These are phyloP conservation scores for Emesis russula DNA, from an alignment of 2,888 invertebrate species.

Conservation along the genomic window DNA sequence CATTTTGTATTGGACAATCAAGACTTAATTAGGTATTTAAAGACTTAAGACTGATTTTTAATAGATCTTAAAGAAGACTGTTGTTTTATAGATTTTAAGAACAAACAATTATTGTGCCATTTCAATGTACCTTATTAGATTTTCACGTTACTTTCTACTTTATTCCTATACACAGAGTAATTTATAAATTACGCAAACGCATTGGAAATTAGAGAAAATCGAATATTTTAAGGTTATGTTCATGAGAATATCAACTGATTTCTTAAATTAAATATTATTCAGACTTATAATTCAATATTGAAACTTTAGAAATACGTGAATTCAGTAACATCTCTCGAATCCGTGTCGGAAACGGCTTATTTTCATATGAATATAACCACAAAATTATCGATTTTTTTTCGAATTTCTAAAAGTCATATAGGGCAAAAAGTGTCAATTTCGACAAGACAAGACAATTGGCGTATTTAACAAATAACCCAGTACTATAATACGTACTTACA, in stretches of 20 bases:
- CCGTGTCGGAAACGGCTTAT: background rate
- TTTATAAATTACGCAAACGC: background rate
- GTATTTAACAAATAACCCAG: background rate
- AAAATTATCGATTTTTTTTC: background rate
- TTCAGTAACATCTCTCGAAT: background rate
- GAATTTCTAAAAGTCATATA: background rate
- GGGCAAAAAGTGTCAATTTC: background rate
- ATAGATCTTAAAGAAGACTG: too few species aligned
- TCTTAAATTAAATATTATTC: too few species aligned
- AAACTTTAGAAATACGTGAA: background rate
- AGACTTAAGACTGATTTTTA: background rate
- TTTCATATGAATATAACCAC: background rate
- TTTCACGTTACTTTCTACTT: background rate
- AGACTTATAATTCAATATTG: background rate
- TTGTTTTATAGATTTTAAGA: too few species aligned
- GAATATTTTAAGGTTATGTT: background rate
- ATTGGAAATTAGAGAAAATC: background rate
- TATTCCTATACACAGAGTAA: background rate
- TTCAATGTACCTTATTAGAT: too few species aligned
- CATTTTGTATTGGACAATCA: background rate
- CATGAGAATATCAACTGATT: background rate
- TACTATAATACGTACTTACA: background rate
- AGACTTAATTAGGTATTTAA: background rate
- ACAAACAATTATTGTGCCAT: too few species aligned
- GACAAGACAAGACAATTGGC: background rate